A percentile compares a stretch with the other conserved stretches of the same genome.
phyloP scores from a whole-genome alignment of 2,797 vertebrate species.

The Tokudaia muenninki region DNA sequence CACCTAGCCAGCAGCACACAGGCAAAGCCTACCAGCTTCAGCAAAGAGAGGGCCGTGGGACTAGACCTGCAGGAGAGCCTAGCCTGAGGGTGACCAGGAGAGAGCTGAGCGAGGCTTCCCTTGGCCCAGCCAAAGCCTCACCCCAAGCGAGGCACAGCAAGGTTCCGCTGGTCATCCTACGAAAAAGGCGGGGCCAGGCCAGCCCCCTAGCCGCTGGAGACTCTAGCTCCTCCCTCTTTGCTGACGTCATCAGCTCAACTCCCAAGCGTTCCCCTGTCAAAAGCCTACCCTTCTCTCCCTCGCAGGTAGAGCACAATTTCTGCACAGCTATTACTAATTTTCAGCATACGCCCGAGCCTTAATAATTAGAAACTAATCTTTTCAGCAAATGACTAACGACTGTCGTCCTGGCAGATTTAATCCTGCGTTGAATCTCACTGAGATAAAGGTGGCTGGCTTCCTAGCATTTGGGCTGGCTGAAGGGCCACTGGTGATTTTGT shows the following conservation, averaged over 20 bases:
- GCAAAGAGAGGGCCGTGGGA: conserved; percentile 86
- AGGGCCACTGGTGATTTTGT: conserved; percentile 82
- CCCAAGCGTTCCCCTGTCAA: conserved; percentile 92
- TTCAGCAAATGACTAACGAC: conserved; percentile 91
- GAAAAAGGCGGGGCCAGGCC: conserved; percentile 87
- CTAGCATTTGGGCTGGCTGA: conserved; percentile 78
- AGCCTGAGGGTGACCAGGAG: conserved; percentile 87
- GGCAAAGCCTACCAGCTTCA: conserved; percentile 87
- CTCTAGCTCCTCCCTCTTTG: conserved; percentile 87
- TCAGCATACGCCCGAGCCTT: conserved; percentile 88
- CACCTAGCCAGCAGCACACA: conserved; percentile 88
- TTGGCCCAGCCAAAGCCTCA: conserved; percentile 86
- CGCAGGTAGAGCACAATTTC: conserved; percentile 93
- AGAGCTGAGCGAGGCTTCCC: conserved; percentile 86
- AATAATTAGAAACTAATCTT: conserved; percentile 92
- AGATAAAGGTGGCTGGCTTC: conserved; percentile 77
- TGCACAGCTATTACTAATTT: conserved; percentile 91
- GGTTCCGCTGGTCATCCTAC: conserved; percentile 88
- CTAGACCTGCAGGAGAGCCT: conserved; percentile 86
- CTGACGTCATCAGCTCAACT: conserved; percentile 91
- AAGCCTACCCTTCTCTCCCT: conserved; percentile 96
- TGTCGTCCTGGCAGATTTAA: conserved; percentile 86
- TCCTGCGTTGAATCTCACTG: conserved; percentile 82
- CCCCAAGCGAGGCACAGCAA: conserved; percentile 88
- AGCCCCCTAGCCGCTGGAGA: conserved; percentile 87